Conservation (phyloP, 2,888 invertebrate genomes). For the Sesia bembeciformis region DNA sequence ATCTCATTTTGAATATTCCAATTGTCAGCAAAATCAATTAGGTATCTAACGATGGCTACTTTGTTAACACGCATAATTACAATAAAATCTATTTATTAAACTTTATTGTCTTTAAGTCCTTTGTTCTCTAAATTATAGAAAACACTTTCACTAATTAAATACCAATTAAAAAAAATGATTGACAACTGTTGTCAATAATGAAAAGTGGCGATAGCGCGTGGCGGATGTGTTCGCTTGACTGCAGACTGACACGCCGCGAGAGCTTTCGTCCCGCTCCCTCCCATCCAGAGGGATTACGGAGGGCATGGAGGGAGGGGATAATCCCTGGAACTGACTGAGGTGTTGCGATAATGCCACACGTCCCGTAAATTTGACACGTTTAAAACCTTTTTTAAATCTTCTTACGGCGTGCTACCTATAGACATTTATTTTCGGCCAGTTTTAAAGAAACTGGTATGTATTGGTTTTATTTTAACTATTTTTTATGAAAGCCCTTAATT, state of each 20-base stretch:
- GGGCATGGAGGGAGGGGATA: conserved; percentile 22
- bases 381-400: neutral
- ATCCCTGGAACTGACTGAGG: neutral
- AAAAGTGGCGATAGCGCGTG: conserved; percentile 26
- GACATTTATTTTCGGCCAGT: too few species aligned
- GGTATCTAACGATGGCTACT: neutral
- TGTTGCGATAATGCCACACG: neutral
- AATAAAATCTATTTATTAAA: too few species aligned
- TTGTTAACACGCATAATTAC: too few species aligned
- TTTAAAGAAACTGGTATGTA: too few species aligned
- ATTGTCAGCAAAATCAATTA: neutral
- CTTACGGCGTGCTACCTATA: neutral
- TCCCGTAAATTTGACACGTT: neutral
- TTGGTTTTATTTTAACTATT: too few species aligned
- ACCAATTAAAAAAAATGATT: too few species aligned
- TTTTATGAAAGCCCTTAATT: too few species aligned
- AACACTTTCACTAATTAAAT: too few species aligned
- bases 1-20: neutral
- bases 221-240: conserved; percentile 44
- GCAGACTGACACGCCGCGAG: conserved; percentile 7
- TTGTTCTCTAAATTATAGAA: too few species aligned
- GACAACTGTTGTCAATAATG: neutral
- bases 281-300: conserved; percentile 37
- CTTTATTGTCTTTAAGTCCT: too few species aligned
- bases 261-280: conserved; percentile 23